Base-by-base conservation (phyloP, 2,113 vertebrate species). In the Sinocyclocheilus rhinocerous region DNA sequence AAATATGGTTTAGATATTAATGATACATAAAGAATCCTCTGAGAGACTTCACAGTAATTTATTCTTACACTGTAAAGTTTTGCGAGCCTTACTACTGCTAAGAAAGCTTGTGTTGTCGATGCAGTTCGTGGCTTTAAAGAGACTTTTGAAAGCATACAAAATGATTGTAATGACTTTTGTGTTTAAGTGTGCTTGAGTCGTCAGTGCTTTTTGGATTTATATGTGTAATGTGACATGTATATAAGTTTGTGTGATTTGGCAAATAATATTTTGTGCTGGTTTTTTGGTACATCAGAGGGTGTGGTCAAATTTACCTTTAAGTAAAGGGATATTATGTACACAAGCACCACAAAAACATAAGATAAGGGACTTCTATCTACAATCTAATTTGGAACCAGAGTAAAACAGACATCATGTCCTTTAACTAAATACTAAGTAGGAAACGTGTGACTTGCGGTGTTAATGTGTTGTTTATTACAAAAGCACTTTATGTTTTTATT, bases 101-200 rank as follows among this genome's bases (percentile, higher is more conserved):
- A 81, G 82, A 87, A 84, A 90, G 84, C 83, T 87, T 77, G 92
- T 92, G 93, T 90, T 93, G 93, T 90, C 88, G 90, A 85, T 92
- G 85, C 94, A 92, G 93, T 93, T 55, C 7, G 50, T 69, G 16
- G 76, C 26, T 84, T 84, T 26, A 69, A 20, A 85, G 52, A 85
- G 84, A 86, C 72, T 82, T 83, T 77, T 87, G 85, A 84, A 86
- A 82, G 90, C 75, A 90, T 84, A 83, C 77, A 86, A 88, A 85
- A 86, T 90, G 91, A 91, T 91, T 89, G 89, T 93, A 91, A 88
- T 81, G 84, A 89, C 85, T 94, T 92, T 77, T 77, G 87, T 93
- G 94, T 95, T 92, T 69, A 69, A 33, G 92, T 92, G 93, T 96
- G 94, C 93, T 95, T 96, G 95, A 96, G 92, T 95, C 93, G 95